Evolutionary conservation across 37 sponge, comb jelly and placozoan species (phyloP).

Genomic region (Mnemiopsis leidyi): DNA sequence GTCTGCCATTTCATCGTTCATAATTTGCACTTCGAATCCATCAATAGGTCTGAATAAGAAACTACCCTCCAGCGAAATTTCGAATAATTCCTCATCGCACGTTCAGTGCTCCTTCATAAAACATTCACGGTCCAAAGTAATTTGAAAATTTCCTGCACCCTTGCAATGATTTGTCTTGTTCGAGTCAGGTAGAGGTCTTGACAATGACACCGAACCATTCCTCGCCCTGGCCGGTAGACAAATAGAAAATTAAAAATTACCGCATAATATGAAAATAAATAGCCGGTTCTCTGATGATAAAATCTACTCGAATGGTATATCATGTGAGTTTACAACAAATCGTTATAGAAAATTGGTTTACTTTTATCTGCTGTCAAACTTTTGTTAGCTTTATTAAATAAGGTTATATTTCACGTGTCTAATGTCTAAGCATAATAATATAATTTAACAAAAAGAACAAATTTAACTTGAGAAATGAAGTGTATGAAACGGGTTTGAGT

Average conservation of each 20-base stretch:
- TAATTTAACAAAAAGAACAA: not conserved
- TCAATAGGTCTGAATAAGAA: not conserved
- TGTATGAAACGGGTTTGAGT: no score
- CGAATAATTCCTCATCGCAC: not conserved
- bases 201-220: not conserved
- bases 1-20: not conserved
- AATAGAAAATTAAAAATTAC: not conserved
- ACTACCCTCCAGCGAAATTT: not conserved
- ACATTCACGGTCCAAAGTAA: not conserved
- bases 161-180: not conserved
- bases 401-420: not conserved
- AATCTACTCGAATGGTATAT: not conserved
- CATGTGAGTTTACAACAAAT: not conserved
- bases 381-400: not conserved
- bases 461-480: not conserved
- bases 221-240: not conserved
- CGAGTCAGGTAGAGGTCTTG: not conserved
- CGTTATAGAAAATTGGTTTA: not conserved
- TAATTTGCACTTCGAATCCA: not conserved
- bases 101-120: not conserved
- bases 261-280: not conserved
- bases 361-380: not conserved
- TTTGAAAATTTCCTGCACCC: not conserved
- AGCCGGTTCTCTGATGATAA: not conserved
- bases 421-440: not conserved